A percentile compares a stretch with the other conserved stretches of the same genome.
These are phyloP conservation scores for Aleiodes alternator DNA, from an alignment of 2,888 invertebrate genomes.

Conservation along the genomic window DNA sequence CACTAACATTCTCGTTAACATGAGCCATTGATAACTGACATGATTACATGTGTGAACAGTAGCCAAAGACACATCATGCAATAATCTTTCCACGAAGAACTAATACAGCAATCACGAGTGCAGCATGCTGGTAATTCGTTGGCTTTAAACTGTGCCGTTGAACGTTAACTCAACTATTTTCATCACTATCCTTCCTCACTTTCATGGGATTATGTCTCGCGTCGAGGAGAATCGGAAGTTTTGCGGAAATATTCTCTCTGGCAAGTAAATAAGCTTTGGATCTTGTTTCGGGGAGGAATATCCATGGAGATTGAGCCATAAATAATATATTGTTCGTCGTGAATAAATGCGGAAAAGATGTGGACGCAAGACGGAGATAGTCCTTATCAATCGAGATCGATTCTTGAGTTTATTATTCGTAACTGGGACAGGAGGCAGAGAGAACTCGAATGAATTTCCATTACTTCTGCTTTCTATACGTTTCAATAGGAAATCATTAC, in stretches of 20 bases:
- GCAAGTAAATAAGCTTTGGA: background rate
- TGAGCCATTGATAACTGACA: background rate
- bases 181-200: conserved; percentile 10
- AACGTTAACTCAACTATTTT: conserved; percentile 24
- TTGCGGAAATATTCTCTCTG: background rate
- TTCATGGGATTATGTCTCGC: conserved; percentile 18
- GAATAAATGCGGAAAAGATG: too few species aligned
- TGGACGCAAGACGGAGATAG: too few species aligned
- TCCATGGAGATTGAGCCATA: too few species aligned
- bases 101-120: background rate
- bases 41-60: conserved; percentile 24
- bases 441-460: too few species aligned
- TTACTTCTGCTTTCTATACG: too few species aligned
- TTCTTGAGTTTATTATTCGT: too few species aligned
- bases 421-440: too few species aligned
- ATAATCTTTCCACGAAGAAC: conserved; percentile 27
- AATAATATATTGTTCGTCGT: too few species aligned
- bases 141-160: conserved; percentile 10
- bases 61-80: conserved; percentile 23
- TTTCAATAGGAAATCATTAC: background rate
- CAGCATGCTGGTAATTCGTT: conserved; percentile 16
- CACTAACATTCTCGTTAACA: too few species aligned
- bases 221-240: background rate
- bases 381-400: too few species aligned
- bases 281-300: too few species aligned